Evolutionary conservation across 2,888 invertebrate genomes (phyloP).

Genomic region (Monopis laevigella): DNA sequence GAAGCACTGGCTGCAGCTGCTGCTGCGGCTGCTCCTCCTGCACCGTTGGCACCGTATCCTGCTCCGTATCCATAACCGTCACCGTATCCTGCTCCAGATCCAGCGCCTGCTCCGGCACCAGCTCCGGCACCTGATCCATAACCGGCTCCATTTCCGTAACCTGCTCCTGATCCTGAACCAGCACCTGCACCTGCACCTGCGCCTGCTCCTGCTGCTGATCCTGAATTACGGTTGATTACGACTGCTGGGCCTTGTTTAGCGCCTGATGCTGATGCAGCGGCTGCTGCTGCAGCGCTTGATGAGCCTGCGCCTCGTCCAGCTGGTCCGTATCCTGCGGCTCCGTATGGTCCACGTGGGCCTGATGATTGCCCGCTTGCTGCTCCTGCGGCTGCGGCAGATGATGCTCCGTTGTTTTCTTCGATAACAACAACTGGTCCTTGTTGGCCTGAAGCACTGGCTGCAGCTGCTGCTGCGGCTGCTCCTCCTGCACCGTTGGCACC

Average conservation of each 20-base stretch:
- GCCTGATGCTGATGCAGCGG: not conserved
- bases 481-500: not conserved
- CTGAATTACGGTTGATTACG: not conserved
- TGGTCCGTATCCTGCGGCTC: not conserved
- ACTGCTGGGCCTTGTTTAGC: not conserved
- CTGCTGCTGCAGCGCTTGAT: conserved; percentile 1
- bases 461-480: conserved; percentile 2
- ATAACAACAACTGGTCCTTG: not conserved
- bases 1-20: not conserved
- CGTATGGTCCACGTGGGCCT: not conserved
- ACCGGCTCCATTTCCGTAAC: not conserved
- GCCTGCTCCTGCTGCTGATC: not conserved
- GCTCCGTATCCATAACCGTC: not conserved
- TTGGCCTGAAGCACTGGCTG: not conserved
- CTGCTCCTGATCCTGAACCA: not conserved
- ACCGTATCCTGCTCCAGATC: not conserved
- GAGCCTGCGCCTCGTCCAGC: not conserved
- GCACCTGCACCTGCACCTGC: not conserved
- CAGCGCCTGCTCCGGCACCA: not conserved
- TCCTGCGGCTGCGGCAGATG: not conserved
- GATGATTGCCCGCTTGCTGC: not conserved
- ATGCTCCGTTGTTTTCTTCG: not conserved
- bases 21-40: not conserved
- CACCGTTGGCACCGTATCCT: not conserved
- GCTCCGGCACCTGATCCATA: not conserved